Evolutionary conservation across 2,888 invertebrate genomes (phyloP).

Genomic region (Leptopilina syphax): DNA sequence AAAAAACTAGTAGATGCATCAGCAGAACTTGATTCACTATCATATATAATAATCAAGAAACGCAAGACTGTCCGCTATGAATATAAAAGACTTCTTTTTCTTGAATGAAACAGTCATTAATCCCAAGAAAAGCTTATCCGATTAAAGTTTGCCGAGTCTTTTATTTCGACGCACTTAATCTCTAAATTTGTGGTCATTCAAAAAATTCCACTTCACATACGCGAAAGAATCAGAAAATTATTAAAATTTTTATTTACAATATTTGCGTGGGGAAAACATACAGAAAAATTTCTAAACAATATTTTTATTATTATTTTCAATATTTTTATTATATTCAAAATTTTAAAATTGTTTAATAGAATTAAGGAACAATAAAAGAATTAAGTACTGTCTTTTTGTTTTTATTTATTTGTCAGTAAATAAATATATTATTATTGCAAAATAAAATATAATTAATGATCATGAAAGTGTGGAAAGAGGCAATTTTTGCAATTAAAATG

Average conservation of each 20-base stretch:
- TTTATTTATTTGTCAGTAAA: not conserved
- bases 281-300: no score
- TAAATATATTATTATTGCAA: not conserved
- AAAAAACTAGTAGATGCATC: slow-evolving; percentile 7
- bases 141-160: not conserved
- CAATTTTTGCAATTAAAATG: slow-evolving; percentile 3
- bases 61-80: slow-evolving; percentile 27
- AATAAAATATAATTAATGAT: not conserved
- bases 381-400: no score
- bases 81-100: slow-evolving; percentile 29
- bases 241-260: no score
- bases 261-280: no score
- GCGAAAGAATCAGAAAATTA: no score
- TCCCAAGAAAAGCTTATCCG: slow-evolving; percentile 13
- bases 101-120: slow-evolving; percentile 23
- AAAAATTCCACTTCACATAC: not conserved
- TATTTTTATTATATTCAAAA: no score
- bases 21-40: slow-evolving; percentile 20
- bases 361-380: no score
- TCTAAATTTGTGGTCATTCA: not conserved
- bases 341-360: no score
- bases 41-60: slow-evolving; percentile 27
- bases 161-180: not conserved
- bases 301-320: no score
- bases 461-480: slow-evolving; percentile 2